Base-by-base conservation (phyloP, 2,888 invertebrate species). In the Amphipyra berbera region DNA sequence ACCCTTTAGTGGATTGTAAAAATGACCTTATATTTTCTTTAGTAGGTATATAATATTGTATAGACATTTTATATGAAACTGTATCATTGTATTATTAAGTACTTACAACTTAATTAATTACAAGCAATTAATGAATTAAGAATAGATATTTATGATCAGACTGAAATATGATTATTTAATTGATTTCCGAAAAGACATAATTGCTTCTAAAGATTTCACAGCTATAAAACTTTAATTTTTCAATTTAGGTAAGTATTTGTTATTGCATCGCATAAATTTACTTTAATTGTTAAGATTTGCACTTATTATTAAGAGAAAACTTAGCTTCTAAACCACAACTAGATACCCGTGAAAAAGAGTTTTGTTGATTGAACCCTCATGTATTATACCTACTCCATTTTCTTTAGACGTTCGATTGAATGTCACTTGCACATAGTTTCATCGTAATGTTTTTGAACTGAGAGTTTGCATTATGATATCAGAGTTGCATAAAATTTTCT, bases 141-240 rank as follows among this genome's bases (percentile, higher is more conserved):
- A 35, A 7, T 56, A 57, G 49, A 52, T 61, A 54, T 30, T n/a
- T n/a, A 21, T 61, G 54, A 58, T 71, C 41, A 38, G 61, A 71
- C 71, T 71, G 72, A 66, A 66, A 41, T 45, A 40, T 46, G 47
- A 53, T 50, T 46, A 48, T 45, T 59, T 55, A 65, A 65, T 59
- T 46, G 57, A 65, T 57, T 58, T 56, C 15, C 49, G 47, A 66
- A 73, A 76, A 76, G 76, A 76, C 73, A 76, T n/a, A n/a, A n/a
- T 56, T 38, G 46, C 42, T 47, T 45, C 6, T 38, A 54, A 62
- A 53, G 5, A 38, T 21, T 58, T 53, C 27, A 40, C 30, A 38
- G 15, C 15, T 48, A 12, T 47, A n/a, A 49, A 47, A 40, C 27
- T 12, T n/a, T 4, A 30, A 44, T 46, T 15, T 33, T 48, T 33